Conservation (phyloP, 1,140 invertebrate genomes). For the Cheumatopsyche charites region DNA sequence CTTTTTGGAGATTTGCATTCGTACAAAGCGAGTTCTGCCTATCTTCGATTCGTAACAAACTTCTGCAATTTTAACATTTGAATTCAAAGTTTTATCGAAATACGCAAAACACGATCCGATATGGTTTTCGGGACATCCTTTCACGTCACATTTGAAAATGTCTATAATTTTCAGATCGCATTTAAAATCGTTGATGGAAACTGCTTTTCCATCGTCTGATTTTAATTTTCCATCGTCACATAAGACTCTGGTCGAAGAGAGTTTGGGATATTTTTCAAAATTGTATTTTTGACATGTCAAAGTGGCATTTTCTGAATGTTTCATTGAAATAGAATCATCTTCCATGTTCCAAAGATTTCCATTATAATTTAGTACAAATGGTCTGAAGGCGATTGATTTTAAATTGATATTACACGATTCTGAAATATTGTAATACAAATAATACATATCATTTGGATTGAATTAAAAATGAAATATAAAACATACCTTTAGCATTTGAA, state of each 20-base stretch:
- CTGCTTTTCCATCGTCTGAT: conserved; percentile 15
- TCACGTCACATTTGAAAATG: conserved; percentile 38
- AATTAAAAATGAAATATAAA: not conserved
- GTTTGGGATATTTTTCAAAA: conserved; percentile 37
- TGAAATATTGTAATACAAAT: conserved; percentile 22
- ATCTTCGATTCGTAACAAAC: conserved; percentile 39
- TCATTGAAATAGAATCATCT: conserved; percentile 36
- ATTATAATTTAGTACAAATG: conserved; percentile 36
- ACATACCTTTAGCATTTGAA: not conserved
- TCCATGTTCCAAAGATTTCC: conserved; percentile 25
- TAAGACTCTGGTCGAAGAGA: conserved; percentile 31
- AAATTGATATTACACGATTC: conserved; percentile 42
- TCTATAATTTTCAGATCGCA: conserved; percentile 44
- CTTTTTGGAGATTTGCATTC: conserved; percentile 28
- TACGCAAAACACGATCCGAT: conserved; percentile 38
- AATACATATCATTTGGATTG: not conserved
- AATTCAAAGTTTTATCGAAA: conserved; percentile 27
- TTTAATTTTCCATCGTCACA: conserved; percentile 42
- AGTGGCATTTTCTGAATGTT: conserved; percentile 23
- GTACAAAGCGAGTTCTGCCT: conserved; percentile 33
- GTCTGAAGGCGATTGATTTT: conserved; percentile 39
- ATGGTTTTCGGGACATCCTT: conserved; percentile 11
- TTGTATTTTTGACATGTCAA: conserved; percentile 44
- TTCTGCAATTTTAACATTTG: conserved; percentile 39
- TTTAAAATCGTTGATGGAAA: conserved; percentile 37